Evolutionary conservation across 2,113 vertebrate species (phyloP).

Genomic region (Myotis yumanensis): DNA sequence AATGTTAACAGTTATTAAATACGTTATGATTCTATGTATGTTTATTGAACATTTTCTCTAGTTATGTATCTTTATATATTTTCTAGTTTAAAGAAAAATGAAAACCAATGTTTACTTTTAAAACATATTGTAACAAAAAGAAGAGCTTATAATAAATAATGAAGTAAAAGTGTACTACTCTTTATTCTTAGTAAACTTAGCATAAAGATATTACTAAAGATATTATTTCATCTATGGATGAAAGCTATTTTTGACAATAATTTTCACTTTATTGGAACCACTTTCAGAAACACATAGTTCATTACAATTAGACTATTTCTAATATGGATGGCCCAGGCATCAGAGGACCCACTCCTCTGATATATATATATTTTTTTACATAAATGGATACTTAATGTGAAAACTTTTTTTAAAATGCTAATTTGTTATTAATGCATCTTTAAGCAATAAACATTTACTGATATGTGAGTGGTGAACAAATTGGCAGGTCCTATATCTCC

Average conservation of each 20-base stretch:
- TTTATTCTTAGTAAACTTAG: neutral
- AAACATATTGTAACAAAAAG: neutral
- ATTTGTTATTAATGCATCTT: neutral
- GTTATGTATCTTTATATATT: neutral
- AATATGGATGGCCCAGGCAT: neutral
- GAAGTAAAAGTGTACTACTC: neutral
- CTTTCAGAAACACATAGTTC: neutral
- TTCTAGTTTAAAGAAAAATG: neutral
- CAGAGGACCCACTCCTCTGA: neutral
- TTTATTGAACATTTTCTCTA: neutral
- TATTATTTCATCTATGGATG: neutral
- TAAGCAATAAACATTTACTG: neutral
- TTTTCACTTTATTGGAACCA: neutral
- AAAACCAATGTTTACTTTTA: neutral
- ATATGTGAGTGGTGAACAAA: neutral
- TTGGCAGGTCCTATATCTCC: rapidly evolving
- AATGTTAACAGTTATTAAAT: neutral
- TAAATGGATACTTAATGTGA: neutral
- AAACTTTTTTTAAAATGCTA: neutral
- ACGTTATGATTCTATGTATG: neutral
- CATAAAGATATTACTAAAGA: neutral
- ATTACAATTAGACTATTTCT: neutral
- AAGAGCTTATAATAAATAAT: neutral
- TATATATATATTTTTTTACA: neutral
- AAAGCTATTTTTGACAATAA: neutral